Base-by-base conservation (phyloP, 2,888 invertebrate species). In the Ashinkailepas kermadecensis region DNA sequence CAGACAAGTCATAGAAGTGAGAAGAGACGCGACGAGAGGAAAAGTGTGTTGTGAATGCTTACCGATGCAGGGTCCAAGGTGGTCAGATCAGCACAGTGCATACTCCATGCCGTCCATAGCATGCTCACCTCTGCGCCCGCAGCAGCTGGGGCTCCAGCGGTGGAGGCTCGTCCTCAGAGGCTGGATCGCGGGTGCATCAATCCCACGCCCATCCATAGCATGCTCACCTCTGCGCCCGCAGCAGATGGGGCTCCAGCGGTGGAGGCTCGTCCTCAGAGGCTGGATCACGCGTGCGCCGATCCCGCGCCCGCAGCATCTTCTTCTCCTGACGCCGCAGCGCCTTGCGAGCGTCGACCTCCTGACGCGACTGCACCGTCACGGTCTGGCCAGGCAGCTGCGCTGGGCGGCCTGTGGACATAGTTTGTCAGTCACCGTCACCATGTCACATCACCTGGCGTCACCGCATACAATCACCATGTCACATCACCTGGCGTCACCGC, bases 311-410 rank as follows among this genome's bases (percentile, higher is more conserved):
- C 81, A 88, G 91, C 0, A 91, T 86, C 86, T 93, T 94, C 87
- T 95, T 95, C 87, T 95, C 95, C 87, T 95, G 94, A 87, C 94
- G 95, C 11, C 95, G 90, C 25, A 92, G 91, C 84, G 86, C 91
- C 86, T 95, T 95, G 13, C 90, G 89, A 21, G 94, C 86, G 84
- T 92, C 90, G 86, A 93, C 94, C 87, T 97, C 96, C 85, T 93
- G 91, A 85, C 93, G 93, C 0, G 96, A 95, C 86, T 94, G 91
- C 0, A 96, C 93, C 23, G 92, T 93, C 4, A 97, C 94, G 87
- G 95, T 93, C 84, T 92, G 92, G 6, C 94, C 91, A 84, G 21
- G 91, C 90, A 0, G 94, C 94, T 86, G 87, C 62, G 11, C 82
- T 81, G 6, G 78, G 74, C 23, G 59, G n/a, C 18, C 25, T 70